Evolutionary conservation across 2,888 invertebrate genomes (phyloP).

Genomic region (Matsumyia berberina): DNA sequence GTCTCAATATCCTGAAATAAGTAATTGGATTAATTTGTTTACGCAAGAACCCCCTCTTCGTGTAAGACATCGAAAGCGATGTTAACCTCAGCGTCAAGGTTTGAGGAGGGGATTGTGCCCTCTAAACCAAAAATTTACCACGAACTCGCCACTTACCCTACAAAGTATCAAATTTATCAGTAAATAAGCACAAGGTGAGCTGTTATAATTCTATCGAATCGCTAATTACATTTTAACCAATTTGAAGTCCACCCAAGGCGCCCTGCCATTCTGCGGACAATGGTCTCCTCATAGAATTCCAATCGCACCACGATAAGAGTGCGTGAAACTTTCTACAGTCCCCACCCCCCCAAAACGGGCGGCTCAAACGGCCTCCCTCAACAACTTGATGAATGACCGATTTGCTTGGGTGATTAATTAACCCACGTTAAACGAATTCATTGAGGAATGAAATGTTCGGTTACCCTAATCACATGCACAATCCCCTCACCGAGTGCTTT

Average conservation of each 20-base stretch:
- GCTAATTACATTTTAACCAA: constrained; percentile 11
- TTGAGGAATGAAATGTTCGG: constrained; percentile 5
- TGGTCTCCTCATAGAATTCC: neutral
- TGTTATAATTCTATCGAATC: neutral
- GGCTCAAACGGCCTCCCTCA: neutral
- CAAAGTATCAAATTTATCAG: neutral
- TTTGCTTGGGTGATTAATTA: constrained; percentile 14
- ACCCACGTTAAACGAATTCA: constrained; percentile 6
- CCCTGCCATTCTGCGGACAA: neutral
- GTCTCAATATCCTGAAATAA: too few species aligned
- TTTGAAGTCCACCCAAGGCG: neutral
- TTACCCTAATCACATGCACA: constrained; percentile 9
- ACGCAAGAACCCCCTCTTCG: too few species aligned
- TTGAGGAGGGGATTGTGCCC: too few species aligned
- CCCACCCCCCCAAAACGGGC: neutral
- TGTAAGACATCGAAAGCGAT: too few species aligned
- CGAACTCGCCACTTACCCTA: too few species aligned
- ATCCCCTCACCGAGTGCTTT: neutral
- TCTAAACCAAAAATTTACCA: too few species aligned
- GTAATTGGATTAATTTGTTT: too few species aligned
- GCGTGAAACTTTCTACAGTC: constrained; percentile 22
- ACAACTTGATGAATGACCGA: constrained; percentile 37
- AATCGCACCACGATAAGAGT: neutral
- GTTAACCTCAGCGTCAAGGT: too few species aligned
- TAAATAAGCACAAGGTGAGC: neutral